A percentile compares a stretch with the other conserved stretches of the same genome.
phyloP scores from a whole-genome alignment of 2,797 vertebrate species.

The Synaphobranchus kaupii region DNA sequence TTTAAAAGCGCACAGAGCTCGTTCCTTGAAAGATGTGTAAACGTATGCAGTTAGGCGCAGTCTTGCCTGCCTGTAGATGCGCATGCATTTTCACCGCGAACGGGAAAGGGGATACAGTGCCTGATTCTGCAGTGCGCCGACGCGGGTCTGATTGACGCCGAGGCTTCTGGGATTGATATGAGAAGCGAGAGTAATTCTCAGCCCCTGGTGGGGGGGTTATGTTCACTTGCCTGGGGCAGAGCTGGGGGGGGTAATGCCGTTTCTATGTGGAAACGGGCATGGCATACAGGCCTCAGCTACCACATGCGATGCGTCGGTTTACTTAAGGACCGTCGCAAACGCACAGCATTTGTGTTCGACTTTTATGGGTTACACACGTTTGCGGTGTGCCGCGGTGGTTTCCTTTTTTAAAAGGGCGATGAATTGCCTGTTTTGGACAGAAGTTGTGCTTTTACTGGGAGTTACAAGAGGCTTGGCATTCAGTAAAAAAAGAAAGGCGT shows the following conservation, averaged over 20 bases:
- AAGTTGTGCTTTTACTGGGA: not conserved
- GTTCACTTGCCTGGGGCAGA: not conserved
- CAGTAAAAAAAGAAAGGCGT: slow-evolving; percentile 7
- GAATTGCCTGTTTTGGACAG: slow-evolving; percentile 11
- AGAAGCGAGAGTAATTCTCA: not conserved
- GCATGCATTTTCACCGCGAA: not conserved
- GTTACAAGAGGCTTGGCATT: not conserved
- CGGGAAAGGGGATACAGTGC: not conserved
- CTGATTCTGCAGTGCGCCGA: not conserved
- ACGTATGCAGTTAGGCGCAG: not conserved
- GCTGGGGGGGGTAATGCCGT: not conserved
- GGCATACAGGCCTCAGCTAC: not conserved
- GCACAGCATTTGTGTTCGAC: not conserved
- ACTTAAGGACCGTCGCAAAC: slow-evolving; percentile 34
- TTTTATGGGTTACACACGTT: not conserved
- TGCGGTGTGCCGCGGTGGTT: not conserved
- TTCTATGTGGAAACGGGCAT: not conserved
- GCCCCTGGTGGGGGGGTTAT: not conserved
- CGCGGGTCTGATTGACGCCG: not conserved
- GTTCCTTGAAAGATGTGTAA: not conserved
- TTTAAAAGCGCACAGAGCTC: not conserved
- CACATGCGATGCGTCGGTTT: not conserved
- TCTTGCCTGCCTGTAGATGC: too few relatives aligned
- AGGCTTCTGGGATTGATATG: not conserved
- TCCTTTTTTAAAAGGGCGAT: not conserved